phyloP scores from a whole-genome alignment of 2,888 invertebrate species.

The Griposia aprilina region DNA sequence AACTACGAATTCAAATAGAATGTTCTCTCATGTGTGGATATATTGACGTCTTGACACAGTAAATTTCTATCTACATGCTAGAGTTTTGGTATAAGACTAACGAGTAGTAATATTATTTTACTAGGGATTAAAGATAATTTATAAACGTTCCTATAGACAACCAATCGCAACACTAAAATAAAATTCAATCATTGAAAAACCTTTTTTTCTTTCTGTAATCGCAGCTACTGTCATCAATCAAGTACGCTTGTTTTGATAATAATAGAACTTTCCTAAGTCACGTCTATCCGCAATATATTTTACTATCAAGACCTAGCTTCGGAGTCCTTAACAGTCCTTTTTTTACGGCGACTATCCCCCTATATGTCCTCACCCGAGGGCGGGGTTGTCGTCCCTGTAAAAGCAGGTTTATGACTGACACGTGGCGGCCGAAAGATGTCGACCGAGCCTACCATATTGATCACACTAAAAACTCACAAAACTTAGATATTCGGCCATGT shows the following conservation, averaged over 20 bases:
- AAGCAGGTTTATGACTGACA: slow-evolving; percentile 88
- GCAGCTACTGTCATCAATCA: slow-evolving; percentile 54
- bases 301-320: slow-evolving; percentile 77
- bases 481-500: slow-evolving; percentile 34
- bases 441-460: slow-evolving; percentile 77
- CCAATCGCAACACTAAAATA: slow-evolving; percentile 16
- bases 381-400: slow-evolving; percentile 81
- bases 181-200: slow-evolving; percentile 40
- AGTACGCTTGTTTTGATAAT: slow-evolving; percentile 61
- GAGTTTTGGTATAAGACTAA: background rate
- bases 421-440: slow-evolving; percentile 80
- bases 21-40: slow-evolving; percentile 27
- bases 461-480: slow-evolving; percentile 70
- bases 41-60: slow-evolving; percentile 27
- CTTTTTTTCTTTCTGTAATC: slow-evolving; percentile 23
- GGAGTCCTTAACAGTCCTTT: slow-evolving; percentile 79
- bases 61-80: slow-evolving; percentile 1
- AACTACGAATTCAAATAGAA: slow-evolving; percentile 70
- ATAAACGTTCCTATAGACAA: background rate
- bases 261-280: slow-evolving; percentile 60
- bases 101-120: background rate
- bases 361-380: slow-evolving; percentile 74
- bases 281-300: slow-evolving; percentile 72
- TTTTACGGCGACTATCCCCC: slow-evolving; percentile 77
- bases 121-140: background rate